A percentile compares a stretch with the other conserved stretches of the same genome.
Evolutionary conservation across 64 coral and sea anemone species (phyloP).

Genomic region (Stichodactyla helianthus): DNA sequence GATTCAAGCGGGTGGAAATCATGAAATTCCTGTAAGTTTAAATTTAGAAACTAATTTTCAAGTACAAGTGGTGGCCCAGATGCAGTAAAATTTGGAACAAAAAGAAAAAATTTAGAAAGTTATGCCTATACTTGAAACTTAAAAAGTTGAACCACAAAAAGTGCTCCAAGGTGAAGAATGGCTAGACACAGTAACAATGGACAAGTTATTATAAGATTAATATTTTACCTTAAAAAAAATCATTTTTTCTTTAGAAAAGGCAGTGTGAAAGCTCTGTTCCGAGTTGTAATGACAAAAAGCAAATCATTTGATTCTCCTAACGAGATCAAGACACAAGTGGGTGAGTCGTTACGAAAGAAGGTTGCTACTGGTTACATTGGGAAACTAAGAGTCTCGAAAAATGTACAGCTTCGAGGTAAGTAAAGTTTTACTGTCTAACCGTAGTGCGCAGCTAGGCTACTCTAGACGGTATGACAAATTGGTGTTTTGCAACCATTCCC

Average conservation of each 20-base stretch:
- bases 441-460: no score
- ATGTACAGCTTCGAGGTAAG: constrained; percentile 51
- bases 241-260: constrained; percentile 45
- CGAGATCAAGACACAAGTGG: constrained; percentile 40
- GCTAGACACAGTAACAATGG: no score
- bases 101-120: no score
- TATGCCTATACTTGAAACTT: no score
- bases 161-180: no score
- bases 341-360: constrained; percentile 45
- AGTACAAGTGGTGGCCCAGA: neutral
- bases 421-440: neutral
- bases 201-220: neutral
- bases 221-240: neutral
- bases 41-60: neutral
- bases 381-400: constrained; percentile 49
- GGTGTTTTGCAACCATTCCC: no score
- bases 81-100: no score
- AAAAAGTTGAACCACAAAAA: no score
- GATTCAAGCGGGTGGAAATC: constrained; percentile 62
- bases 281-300: constrained; percentile 59
- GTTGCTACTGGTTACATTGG: constrained; percentile 57
- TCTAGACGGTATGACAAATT: neutral
- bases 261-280: constrained; percentile 66
- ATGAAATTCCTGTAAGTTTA: constrained; percentile 61
- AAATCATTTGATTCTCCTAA: constrained; percentile 26